phyloP scores from a whole-genome alignment of 2,888 invertebrate genomes.

The Epinotia brunnichana region DNA sequence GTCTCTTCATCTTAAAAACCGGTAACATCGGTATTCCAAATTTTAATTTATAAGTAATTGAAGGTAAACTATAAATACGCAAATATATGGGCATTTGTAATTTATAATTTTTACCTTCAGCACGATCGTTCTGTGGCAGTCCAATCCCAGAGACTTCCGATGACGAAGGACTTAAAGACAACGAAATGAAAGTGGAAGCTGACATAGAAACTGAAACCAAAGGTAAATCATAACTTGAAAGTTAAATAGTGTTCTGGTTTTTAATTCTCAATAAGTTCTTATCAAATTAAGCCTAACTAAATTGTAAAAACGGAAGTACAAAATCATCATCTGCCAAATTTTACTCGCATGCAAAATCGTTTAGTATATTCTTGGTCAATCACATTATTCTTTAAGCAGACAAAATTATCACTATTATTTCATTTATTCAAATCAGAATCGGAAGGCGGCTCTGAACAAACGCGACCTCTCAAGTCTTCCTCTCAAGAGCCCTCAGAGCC shows the following conservation, averaged over 20 bases:
- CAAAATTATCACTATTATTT: neutral
- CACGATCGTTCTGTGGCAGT: slow-evolving; percentile 76
- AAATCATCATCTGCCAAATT: too few species aligned
- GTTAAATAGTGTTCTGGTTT: too few species aligned
- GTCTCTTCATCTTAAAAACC: too few species aligned
- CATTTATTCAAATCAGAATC: slow-evolving; percentile 55
- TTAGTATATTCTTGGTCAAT: too few species aligned
- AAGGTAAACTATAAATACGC: too few species aligned
- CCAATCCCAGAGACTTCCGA: slow-evolving; percentile 84
- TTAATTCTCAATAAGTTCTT: too few species aligned
- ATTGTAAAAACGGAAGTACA: too few species aligned
- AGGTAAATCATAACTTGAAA: slow-evolving; percentile 54
- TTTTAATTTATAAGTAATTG: too few species aligned
- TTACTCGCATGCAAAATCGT: neutral
- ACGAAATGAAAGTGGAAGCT: slow-evolving; percentile 73
- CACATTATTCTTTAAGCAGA: too few species aligned
- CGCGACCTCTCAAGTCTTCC: slow-evolving; percentile 63
- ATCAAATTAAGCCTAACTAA: too few species aligned
- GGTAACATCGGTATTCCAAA: too few species aligned
- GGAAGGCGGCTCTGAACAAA: slow-evolving; percentile 65
- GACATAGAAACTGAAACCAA: slow-evolving; percentile 69
- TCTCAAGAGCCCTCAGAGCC: slow-evolving; percentile 68
- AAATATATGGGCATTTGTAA: too few species aligned
- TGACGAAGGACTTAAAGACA: slow-evolving; percentile 72
- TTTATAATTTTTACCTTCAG: slow-evolving; percentile 50